These are phyloP conservation scores for Enteromius paludinosus DNA, from an alignment of 2,797 vertebrate genomes.

Conservation along the genomic window DNA sequence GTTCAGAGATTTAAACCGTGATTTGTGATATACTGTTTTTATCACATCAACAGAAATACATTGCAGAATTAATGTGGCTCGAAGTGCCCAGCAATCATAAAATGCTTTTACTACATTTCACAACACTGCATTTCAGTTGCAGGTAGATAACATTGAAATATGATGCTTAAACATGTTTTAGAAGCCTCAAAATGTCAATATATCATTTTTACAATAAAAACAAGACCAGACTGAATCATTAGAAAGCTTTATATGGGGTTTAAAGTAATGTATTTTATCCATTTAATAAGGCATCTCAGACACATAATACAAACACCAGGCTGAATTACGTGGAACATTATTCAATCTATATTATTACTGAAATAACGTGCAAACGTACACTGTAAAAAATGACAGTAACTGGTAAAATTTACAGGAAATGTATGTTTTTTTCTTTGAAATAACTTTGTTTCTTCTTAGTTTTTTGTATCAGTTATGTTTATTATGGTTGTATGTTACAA, in stretches of 20 bases:
- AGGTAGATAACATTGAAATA: neutral
- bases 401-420: no score
- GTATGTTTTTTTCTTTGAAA: no score
- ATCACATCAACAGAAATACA: neutral
- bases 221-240: neutral
- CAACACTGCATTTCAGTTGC: neutral
- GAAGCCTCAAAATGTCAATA: neutral
- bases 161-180: neutral
- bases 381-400: no score
- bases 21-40: neutral
- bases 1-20: neutral
- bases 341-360: neutral
- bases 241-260: neutral
- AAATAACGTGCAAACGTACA: neutral
- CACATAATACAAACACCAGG: neutral
- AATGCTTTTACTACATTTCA: neutral
- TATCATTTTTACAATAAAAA: neutral
- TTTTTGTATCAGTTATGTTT: no score
- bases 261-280: neutral
- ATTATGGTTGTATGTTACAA: no score
- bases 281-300: constrained; percentile 3
- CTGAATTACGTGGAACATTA: neutral
- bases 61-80: neutral
- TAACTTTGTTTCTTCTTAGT: no score
- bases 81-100: constrained; percentile 9